These are phyloP conservation scores for Cyphomyrus plagiostoma DNA, from an alignment of 2,113 vertebrate species.

Conservation along the genomic window DNA sequence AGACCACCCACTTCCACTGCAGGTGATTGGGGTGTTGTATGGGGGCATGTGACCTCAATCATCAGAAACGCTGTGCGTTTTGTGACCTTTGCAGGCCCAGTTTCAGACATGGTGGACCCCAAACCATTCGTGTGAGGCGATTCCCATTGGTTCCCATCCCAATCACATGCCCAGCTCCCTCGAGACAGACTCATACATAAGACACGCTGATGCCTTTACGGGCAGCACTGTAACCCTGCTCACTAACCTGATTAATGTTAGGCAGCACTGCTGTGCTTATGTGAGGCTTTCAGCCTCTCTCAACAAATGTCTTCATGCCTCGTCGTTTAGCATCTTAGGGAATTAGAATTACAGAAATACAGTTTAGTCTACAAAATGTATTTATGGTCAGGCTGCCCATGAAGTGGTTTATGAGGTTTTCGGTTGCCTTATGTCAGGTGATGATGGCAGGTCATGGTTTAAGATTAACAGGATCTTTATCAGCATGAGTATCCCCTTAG, in stretches of 20 bases:
- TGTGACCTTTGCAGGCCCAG: not conserved
- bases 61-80: not conserved
- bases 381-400: not conserved
- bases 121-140: not conserved
- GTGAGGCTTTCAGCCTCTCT: not conserved
- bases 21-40: constrained; percentile 60
- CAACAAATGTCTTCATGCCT: not conserved
- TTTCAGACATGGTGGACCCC: not conserved
- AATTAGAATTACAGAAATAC: not conserved
- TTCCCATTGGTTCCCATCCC: not conserved
- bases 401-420: not conserved
- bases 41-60: not conserved
- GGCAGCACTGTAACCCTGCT: not conserved
- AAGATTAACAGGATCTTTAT: not conserved
- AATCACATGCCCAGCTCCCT: not conserved
- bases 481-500: not conserved
- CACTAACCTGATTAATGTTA: not conserved
- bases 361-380: not conserved
- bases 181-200: not conserved
- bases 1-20: constrained; percentile 99
- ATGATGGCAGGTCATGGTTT: not conserved
- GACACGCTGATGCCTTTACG: not conserved
- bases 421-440: not conserved
- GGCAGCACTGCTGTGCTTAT: not conserved
- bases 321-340: not conserved